Percentiles rank a stretch among this genome's conserved stretches.
phyloP scores from a whole-genome alignment of 92 coral and sea anemone species.

The Plumapathes pennacea region DNA sequence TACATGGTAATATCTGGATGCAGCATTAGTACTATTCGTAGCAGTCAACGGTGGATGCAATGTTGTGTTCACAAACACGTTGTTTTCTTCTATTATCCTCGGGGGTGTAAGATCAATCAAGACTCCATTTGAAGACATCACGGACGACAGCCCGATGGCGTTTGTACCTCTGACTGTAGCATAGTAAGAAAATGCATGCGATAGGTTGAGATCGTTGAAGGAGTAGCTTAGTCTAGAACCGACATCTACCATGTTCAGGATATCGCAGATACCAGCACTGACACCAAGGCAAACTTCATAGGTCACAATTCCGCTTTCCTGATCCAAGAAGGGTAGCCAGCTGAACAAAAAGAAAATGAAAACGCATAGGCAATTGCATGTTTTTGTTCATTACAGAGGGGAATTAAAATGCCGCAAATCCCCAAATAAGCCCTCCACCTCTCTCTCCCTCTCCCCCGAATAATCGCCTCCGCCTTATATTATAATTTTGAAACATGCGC shows the following conservation, averaged over 20 bases:
- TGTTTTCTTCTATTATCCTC: neutral
- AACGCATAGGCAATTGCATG: too few relatives aligned
- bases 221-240: constrained; percentile 39
- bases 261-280: constrained; percentile 45
- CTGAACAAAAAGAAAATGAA: constrained; percentile 9
- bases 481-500: too few relatives aligned
- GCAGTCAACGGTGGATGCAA: too few relatives aligned
- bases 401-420: too few relatives aligned
- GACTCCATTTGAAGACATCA: constrained; percentile 47
- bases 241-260: constrained; percentile 27
- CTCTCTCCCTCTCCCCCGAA: too few relatives aligned
- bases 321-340: constrained; percentile 67
- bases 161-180: constrained; percentile 67
- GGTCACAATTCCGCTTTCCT: constrained; percentile 62
- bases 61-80: neutral
- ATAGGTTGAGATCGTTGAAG: constrained; percentile 45
- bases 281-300: constrained; percentile 68
- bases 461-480: too few relatives aligned
- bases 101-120: constrained; percentile 67
- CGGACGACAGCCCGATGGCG: constrained; percentile 50
- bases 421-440: too few relatives aligned
- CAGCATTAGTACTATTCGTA: constrained; percentile 9
- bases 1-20: neutral
- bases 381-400: neutral
- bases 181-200: constrained; percentile 51